Evolutionary conservation across 2,888 invertebrate species (phyloP).

Genomic region (Harmothoe impar): DNA sequence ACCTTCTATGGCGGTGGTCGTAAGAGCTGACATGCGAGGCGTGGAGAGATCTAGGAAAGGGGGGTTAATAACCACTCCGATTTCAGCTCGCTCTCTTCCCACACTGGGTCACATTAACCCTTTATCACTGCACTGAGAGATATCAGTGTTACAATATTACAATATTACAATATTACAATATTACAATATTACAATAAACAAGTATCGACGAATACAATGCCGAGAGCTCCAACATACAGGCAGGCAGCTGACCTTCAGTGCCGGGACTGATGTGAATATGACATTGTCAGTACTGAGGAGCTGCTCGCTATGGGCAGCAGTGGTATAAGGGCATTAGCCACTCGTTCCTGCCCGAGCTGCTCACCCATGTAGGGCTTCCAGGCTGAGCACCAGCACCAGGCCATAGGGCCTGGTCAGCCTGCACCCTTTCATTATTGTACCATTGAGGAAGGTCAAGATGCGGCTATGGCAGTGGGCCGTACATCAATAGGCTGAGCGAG

Average conservation of each 20-base stretch:
- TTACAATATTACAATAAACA: too few species aligned
- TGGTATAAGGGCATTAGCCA: slow-evolving; percentile 26
- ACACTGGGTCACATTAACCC: not conserved
- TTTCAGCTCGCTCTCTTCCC: not conserved
- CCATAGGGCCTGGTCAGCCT: not conserved
- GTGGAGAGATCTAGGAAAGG: not conserved
- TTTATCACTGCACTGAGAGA: not conserved
- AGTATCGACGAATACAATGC: too few species aligned
- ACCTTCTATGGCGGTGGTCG: not conserved
- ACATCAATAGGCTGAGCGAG: slow-evolving; percentile 31
- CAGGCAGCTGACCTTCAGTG: not conserved
- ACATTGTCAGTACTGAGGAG: not conserved
- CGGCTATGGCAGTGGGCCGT: not conserved
- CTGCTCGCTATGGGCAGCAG: not conserved
- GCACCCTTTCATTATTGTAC: slow-evolving; percentile 41
- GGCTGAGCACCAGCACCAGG: not conserved
- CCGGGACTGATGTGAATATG: not conserved
- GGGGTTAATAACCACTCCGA: slow-evolving; percentile 19
- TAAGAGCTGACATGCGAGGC: not conserved
- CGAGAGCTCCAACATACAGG: too few species aligned
- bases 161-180: too few species aligned
- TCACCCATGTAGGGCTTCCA: slow-evolving; percentile 14
- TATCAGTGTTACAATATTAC: too few species aligned
- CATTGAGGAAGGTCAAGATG: slow-evolving; percentile 54
- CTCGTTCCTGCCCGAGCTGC: not conserved